Conservation (phyloP, 1,140 invertebrate genomes). For the Drosophila yakuba region DNA sequence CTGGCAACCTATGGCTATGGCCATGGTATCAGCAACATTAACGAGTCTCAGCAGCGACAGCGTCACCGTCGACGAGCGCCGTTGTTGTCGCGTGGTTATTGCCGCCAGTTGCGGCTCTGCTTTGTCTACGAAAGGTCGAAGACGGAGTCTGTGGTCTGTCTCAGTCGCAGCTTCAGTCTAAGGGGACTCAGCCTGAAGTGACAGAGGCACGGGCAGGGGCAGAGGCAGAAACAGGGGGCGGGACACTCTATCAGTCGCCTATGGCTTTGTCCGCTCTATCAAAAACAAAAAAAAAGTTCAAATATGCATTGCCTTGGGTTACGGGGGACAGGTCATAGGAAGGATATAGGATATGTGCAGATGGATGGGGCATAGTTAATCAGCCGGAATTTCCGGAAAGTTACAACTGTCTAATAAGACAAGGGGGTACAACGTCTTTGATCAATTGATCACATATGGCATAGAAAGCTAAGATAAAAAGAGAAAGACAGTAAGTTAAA, state of each 20-base stretch:
- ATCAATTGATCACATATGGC: background rate
- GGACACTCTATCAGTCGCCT: slow-evolving; percentile 11
- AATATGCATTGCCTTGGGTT: slow-evolving; percentile 45
- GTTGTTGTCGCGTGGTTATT: slow-evolving; percentile 67
- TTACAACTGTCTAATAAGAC: background rate
- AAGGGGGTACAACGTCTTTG: too few species aligned
- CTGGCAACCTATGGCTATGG: slow-evolving; percentile 29
- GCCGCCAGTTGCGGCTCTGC: slow-evolving; percentile 69
- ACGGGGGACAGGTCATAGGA: background rate
- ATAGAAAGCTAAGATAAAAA: background rate
- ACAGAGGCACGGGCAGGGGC: background rate
- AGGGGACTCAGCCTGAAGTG: slow-evolving; percentile 2
- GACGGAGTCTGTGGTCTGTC: slow-evolving; percentile 71
- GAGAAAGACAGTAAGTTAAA: too few species aligned
- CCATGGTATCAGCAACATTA: slow-evolving; percentile 57
- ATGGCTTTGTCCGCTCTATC: slow-evolving; percentile 23
- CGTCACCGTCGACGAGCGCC: slow-evolving; percentile 70
- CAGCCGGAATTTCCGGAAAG: slow-evolving; percentile 34
- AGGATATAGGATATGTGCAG: background rate
- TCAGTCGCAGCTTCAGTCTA: slow-evolving; percentile 27
- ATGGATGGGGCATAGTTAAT: slow-evolving; percentile 22
- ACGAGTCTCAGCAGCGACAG: slow-evolving; percentile 57
- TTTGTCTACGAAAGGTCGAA: slow-evolving; percentile 82
- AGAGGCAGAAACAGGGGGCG: background rate
- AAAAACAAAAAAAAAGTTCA: slow-evolving; percentile 36